These are phyloP conservation scores for Acronicta aceris DNA, from an alignment of 2,888 invertebrate genomes.

Conservation along the genomic window DNA sequence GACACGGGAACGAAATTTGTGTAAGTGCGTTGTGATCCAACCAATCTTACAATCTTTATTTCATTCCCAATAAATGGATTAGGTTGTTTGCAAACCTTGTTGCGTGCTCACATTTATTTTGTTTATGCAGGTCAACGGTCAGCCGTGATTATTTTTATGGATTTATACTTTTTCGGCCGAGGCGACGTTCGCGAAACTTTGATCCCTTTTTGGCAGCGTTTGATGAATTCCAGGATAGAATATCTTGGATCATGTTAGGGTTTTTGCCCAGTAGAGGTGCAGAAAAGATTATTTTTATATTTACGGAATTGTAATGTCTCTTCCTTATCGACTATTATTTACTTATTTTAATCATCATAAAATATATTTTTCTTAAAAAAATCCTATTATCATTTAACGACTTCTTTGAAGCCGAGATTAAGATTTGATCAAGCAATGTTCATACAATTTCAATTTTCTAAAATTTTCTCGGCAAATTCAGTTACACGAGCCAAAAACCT, in stretches of 20 bases:
- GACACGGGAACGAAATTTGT: slow-evolving; percentile 87
- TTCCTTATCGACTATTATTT: background rate
- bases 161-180: background rate
- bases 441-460: background rate
- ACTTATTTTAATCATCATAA: background rate
- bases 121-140: slow-evolving; percentile 28
- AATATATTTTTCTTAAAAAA: background rate
- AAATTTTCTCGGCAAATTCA: background rate
- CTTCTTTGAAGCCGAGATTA: background rate
- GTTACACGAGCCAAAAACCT: background rate
- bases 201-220: no score
- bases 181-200: background rate
- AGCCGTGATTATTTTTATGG: slow-evolving; percentile 16
- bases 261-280: no score
- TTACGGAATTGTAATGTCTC: background rate
- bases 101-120: slow-evolving; percentile 57
- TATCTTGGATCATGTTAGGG: no score
- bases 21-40: slow-evolving; percentile 87
- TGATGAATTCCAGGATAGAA: no score
- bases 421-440: background rate
- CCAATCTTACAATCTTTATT: slow-evolving; percentile 86
- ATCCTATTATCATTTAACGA: background rate
- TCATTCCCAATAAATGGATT: slow-evolving; percentile 86
- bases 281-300: no score
- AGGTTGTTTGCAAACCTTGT: slow-evolving; percentile 79